Conservation (phyloP, 92 coral and sea anemone species). For the Zoanthus sansibaricus region DNA sequence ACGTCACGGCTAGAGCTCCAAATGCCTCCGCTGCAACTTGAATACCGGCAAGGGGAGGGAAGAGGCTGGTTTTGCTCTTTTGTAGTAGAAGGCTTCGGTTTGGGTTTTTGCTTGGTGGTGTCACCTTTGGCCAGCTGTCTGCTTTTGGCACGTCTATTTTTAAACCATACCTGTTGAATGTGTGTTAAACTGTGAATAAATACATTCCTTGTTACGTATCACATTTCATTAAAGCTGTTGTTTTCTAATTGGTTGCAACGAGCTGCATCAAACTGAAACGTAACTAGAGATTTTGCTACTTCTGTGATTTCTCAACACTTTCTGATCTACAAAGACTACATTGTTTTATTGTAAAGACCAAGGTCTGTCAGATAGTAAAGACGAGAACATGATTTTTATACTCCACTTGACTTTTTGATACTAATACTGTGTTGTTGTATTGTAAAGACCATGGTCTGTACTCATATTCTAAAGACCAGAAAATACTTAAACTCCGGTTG, state of each 20-base stretch:
- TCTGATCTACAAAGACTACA: not conserved
- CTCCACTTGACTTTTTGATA: not conserved
- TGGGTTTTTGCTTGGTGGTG: conserved; percentile 78
- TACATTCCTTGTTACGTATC: conserved; percentile 27
- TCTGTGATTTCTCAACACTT: not conserved
- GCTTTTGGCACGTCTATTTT: conserved; percentile 95
- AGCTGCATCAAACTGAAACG: not conserved
- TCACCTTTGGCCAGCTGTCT: conserved; percentile 94
- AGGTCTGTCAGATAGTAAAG: too few relatives aligned
- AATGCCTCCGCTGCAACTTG: conserved; percentile 93
- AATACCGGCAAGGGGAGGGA: conserved; percentile 92
- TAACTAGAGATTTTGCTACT: not conserved
- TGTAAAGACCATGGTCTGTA: too few relatives aligned
- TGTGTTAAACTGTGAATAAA: conserved; percentile 24
- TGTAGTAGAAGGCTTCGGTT: conserved; percentile 88
- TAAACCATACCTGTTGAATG: conserved; percentile 94
- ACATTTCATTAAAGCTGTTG: not conserved
- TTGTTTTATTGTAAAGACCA: not conserved
- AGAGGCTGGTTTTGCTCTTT: conserved; percentile 82
- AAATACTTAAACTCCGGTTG: not conserved
- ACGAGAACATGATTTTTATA: too few relatives aligned
- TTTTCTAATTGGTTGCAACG: not conserved
- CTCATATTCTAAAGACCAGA: not conserved
- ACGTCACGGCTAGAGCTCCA: conserved; percentile 98
- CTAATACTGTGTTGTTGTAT: not conserved